These are phyloP conservation scores for Eriosoma lanigerum DNA, from an alignment of 1,140 invertebrate species.

Conservation along the genomic window DNA sequence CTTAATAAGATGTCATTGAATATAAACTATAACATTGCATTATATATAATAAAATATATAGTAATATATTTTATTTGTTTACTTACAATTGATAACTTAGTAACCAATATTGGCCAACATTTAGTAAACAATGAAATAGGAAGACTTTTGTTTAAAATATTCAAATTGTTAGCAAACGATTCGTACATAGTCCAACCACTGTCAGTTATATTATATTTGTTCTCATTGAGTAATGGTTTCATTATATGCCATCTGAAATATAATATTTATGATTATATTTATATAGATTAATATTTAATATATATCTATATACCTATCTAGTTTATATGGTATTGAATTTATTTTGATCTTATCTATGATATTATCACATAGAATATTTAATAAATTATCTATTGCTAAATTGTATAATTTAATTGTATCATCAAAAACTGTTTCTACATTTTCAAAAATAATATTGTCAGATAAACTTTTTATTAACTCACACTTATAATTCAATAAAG, in stretches of 20 bases:
- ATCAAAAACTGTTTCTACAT: constrained; percentile 37
- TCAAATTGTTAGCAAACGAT: constrained; percentile 63
- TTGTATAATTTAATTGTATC: constrained; percentile 19
- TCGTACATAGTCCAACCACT: constrained; percentile 74
- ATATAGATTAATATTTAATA: background rate
- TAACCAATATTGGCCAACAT: constrained; percentile 69
- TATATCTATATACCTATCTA: constrained; percentile 32
- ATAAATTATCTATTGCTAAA: background rate
- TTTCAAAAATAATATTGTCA: background rate
- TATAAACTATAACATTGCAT: constrained; percentile 63
- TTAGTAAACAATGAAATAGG: constrained; percentile 65
- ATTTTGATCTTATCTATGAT: constrained; percentile 16
- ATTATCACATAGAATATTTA: background rate
- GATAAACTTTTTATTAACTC: constrained; percentile 59
- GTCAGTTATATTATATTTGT: constrained; percentile 64
- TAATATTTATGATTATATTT: background rate
- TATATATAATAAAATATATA: background rate
- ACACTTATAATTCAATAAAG: constrained; percentile 75
- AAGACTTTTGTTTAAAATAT: constrained; percentile 64
- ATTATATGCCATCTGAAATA: constrained; percentile 68
- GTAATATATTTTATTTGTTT: background rate
- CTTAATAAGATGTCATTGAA: constrained; percentile 74
- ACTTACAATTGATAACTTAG: constrained; percentile 66
- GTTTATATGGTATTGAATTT: constrained; percentile 32
- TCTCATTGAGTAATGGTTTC: constrained; percentile 64